Conservation (phyloP, 1,140 invertebrate species). For the Hyles euphorbiae region DNA sequence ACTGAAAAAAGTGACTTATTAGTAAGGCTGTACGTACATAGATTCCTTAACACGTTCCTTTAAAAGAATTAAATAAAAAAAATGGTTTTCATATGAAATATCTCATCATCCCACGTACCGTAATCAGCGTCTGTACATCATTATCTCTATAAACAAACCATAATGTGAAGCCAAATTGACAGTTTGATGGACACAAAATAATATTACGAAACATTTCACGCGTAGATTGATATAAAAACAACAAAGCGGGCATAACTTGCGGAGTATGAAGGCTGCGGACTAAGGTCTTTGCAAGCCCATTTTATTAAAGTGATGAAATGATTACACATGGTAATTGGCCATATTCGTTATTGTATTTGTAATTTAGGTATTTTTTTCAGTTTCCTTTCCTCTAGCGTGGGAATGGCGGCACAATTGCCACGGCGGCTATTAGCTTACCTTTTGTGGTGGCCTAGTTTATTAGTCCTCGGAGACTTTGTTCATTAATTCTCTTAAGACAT, state of each 20-base stretch:
- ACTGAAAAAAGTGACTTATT: too few relatives aligned
- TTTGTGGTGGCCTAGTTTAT: slow-evolving; percentile 4
- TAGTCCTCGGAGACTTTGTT: background rate
- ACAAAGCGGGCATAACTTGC: slow-evolving; percentile 21
- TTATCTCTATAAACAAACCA: too few relatives aligned
- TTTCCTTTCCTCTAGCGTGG: slow-evolving; percentile 21
- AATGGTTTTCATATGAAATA: too few relatives aligned
- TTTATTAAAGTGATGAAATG: slow-evolving; percentile 28
- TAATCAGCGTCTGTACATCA: too few relatives aligned
- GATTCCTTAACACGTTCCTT: too few relatives aligned
- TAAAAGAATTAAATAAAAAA: too few relatives aligned
- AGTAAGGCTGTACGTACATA: too few relatives aligned
- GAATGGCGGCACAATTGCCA: slow-evolving; percentile 9
- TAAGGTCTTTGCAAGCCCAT: slow-evolving; percentile 20
- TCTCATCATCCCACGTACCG: too few relatives aligned
- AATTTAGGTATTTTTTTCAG: slow-evolving; percentile 11
- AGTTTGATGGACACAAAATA: slow-evolving; percentile 13
- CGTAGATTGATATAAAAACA: slow-evolving; percentile 18
- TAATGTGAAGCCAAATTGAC: background rate
- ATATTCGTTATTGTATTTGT: slow-evolving; percentile 21
- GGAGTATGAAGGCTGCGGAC: slow-evolving; percentile 15
- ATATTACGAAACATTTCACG: slow-evolving; percentile 19
- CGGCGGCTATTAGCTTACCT: background rate
- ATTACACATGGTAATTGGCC: slow-evolving; percentile 24
- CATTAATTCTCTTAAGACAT: too few relatives aligned